A percentile compares a stretch with the other conserved stretches of the same genome.
Conservation (phyloP, 1,140 invertebrate genomes). For the Cephus cinctus region DNA sequence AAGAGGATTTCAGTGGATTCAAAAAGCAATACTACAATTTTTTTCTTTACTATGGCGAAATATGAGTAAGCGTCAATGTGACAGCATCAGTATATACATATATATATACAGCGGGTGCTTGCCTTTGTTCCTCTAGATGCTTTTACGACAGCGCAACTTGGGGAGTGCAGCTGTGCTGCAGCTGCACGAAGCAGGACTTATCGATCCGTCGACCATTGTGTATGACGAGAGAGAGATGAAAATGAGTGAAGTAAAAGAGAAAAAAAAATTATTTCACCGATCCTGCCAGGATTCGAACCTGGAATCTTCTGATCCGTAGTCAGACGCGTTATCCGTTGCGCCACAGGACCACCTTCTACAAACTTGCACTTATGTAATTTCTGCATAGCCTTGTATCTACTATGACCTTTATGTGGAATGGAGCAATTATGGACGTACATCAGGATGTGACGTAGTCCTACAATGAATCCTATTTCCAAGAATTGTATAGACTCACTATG, state of each 20-base stretch:
- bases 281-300: slow-evolving; percentile 79
- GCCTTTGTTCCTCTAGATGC: background rate
- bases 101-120: background rate
- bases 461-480: too few relatives aligned
- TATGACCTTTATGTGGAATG: too few relatives aligned
- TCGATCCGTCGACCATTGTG: slow-evolving; percentile 3
- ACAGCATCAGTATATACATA: background rate
- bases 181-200: too few relatives aligned
- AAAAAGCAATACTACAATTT: too few relatives aligned
- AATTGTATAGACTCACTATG: too few relatives aligned
- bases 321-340: slow-evolving; percentile 81
- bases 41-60: background rate
- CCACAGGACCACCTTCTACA: slow-evolving; percentile 65
- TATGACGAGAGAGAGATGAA: background rate
- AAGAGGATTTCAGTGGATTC: too few relatives aligned
- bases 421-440: too few relatives aligned
- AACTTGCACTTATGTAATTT: background rate
- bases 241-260: background rate
- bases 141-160: too few relatives aligned
- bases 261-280: slow-evolving; percentile 34
- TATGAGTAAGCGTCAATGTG: background rate
- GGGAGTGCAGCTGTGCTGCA: too few relatives aligned
- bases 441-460: too few relatives aligned
- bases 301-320: slow-evolving; percentile 80
- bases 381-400: too few relatives aligned